Conservation (phyloP, 1,140 invertebrate genomes). For the Hormaphis cornu region DNA sequence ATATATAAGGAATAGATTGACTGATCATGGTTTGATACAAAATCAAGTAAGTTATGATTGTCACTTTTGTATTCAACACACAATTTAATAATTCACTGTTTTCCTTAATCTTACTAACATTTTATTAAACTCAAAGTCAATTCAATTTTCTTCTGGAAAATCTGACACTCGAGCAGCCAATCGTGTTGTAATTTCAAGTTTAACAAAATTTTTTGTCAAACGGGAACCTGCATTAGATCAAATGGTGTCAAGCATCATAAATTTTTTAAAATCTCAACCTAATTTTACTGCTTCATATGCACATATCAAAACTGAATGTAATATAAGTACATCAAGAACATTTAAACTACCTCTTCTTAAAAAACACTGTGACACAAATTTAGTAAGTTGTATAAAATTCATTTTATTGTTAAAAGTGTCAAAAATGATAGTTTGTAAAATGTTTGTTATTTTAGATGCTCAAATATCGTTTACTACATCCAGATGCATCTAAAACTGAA, state of each 20-base stretch:
- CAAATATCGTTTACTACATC: conserved; percentile 52
- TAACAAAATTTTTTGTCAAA: conserved; percentile 52
- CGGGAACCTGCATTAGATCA: conserved; percentile 49
- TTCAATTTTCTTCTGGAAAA: conserved; percentile 8
- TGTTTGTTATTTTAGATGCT: conserved; percentile 29
- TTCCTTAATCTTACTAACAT: conserved; percentile 35
- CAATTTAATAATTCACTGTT: conserved; percentile 52
- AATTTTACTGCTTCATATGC: conserved; percentile 48
- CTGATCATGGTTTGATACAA: conserved; percentile 52
- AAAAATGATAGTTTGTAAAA: not conserved
- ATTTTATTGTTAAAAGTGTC: not conserved
- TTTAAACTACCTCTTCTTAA: conserved; percentile 44
- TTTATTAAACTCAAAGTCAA: conserved; percentile 17
- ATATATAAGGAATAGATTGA: conserved; percentile 55
- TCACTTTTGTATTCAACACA: conserved; percentile 7
- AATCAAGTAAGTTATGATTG: conserved; percentile 49
- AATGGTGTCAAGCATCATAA: conserved; percentile 49
- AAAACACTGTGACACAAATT: conserved; percentile 40
- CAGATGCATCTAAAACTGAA: conserved; percentile 47
- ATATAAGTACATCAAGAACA: conserved; percentile 7
- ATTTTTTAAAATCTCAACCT: conserved; percentile 48
- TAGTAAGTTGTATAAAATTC: not conserved
- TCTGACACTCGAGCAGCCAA: not conserved
- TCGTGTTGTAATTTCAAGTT: conserved; percentile 41
- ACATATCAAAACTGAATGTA: conserved; percentile 43